Evolutionary conservation across 2,888 invertebrate genomes (phyloP).

Genomic region (Notodonta dromedarius): DNA sequence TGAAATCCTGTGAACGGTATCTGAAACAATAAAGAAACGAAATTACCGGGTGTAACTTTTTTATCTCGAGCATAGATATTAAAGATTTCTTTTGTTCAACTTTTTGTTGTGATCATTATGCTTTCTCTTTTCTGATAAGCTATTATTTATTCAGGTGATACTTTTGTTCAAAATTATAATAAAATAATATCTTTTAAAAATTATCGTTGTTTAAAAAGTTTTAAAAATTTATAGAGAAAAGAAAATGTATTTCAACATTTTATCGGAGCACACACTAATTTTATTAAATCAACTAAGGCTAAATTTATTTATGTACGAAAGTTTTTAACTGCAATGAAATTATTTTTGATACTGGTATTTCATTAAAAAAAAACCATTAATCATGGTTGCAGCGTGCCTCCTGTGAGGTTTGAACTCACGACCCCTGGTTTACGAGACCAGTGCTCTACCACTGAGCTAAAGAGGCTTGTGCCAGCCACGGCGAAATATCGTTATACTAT

Average conservation of each 20-base stretch:
- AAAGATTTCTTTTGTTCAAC: constrained; percentile 13
- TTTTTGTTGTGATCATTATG: constrained; percentile 10
- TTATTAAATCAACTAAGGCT: no score
- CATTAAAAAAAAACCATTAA: not conserved
- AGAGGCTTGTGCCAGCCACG: constrained; percentile 75
- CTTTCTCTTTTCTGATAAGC: constrained; percentile 19
- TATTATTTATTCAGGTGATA: constrained; percentile 13
- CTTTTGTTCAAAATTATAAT: not conserved
- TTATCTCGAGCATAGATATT: constrained; percentile 10
- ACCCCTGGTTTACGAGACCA: constrained; percentile 93
- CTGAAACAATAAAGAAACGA: constrained; percentile 56
- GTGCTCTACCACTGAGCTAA: constrained; percentile 93
- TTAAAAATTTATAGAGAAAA: no score
- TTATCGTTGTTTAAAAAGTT: no score
- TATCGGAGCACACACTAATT: no score
- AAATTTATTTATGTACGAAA: no score
- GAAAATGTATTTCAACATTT: no score
- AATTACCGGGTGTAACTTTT: constrained; percentile 16
- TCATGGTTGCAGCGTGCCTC: constrained; percentile 50
- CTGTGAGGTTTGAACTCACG: constrained; percentile 85
- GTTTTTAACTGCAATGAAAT: no score
- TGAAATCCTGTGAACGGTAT: constrained; percentile 31
- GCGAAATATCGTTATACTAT: constrained; percentile 43
- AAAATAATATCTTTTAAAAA: no score
- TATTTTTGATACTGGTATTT: not conserved